Conservation (phyloP, 2,797 vertebrate genomes). For the Harpagifer antarcticus region DNA sequence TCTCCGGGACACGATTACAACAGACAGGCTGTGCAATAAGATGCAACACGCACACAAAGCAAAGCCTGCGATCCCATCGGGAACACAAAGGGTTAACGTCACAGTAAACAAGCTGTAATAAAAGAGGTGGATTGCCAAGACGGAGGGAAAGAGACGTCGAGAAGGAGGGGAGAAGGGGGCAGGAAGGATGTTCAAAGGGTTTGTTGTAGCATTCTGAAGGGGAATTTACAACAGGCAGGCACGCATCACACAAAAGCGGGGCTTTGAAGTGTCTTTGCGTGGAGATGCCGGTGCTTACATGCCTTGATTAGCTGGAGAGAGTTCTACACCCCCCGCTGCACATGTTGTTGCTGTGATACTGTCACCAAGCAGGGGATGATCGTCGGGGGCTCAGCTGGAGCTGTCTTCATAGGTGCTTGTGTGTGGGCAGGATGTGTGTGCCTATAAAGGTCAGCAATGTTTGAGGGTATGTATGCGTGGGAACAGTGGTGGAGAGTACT, state of each 20-base stretch:
- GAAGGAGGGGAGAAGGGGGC: constrained; percentile 11
- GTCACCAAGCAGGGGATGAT: constrained; percentile 57
- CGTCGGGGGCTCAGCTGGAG: constrained; percentile 65
- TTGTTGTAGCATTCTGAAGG: constrained; percentile 61
- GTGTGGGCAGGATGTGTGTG: constrained; percentile 6
- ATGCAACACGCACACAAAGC: constrained; percentile 48
- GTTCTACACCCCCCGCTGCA: constrained; percentile 64
- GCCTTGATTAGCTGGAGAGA: constrained; percentile 71
- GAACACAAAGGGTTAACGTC: constrained; percentile 48
- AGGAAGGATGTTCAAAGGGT: constrained; percentile 71
- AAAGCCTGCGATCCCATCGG: constrained; percentile 1
- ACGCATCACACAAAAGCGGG: constrained; percentile 42
- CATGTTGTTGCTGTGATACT: constrained; percentile 73
- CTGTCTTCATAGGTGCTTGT: constrained; percentile 35
- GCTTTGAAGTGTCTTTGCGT: constrained; percentile 73
- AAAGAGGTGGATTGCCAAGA: constrained; percentile 53
- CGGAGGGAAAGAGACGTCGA: constrained; percentile 13
- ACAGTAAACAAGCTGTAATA: constrained; percentile 60
- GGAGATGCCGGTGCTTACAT: constrained; percentile 60
- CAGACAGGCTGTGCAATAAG: constrained; percentile 55
- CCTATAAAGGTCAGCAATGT: constrained; percentile 23
- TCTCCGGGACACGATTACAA: constrained; percentile 54
- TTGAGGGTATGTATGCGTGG: constrained; percentile 12
- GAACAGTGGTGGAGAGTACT: constrained; percentile 17
- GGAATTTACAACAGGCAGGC: constrained; percentile 66